A percentile compares a stretch with the other conserved stretches of the same genome.
Conservation (phyloP, 2,797 vertebrate species). For the Sus cebifrons region DNA sequence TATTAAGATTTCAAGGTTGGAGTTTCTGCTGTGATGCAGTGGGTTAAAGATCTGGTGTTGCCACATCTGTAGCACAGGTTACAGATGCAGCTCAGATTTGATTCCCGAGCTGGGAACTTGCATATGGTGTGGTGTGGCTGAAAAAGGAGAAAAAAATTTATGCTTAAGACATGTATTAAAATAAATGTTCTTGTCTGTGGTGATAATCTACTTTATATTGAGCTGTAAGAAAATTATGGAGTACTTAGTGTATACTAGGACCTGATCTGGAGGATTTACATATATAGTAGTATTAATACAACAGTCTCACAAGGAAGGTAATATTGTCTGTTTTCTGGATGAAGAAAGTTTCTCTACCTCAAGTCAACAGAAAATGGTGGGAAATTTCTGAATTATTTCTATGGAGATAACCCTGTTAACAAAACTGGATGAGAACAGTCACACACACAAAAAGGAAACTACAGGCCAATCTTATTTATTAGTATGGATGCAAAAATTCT, state of each 20-base stretch:
- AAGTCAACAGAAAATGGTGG: conserved; percentile 16
- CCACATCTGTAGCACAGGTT: no score
- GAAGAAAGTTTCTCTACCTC: not conserved
- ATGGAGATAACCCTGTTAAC: not conserved
- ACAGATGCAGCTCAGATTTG: no score
- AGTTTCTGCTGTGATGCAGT: no score
- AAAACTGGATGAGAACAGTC: not conserved
- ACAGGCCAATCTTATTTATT: not conserved
- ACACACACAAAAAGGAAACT: not conserved
- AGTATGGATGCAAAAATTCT: not conserved
- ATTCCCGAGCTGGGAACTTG: no score
- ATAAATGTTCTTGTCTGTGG: not conserved
- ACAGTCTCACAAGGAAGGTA: not conserved
- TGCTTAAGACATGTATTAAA: conserved; percentile 6
- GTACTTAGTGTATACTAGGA: not conserved
- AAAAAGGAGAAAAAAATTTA: no score
- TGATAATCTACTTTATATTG: not conserved
- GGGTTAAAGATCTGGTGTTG: no score
- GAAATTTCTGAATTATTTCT: not conserved
- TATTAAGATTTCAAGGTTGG: not conserved
- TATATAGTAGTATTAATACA: not conserved
- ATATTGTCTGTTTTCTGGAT: not conserved
- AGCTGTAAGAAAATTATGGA: not conserved
- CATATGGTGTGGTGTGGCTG: no score
- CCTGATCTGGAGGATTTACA: not conserved